A percentile compares a stretch with the other conserved stretches of the same genome.
phyloP scores from a whole-genome alignment of 2,113 vertebrate genomes.

The Colius striatus region DNA sequence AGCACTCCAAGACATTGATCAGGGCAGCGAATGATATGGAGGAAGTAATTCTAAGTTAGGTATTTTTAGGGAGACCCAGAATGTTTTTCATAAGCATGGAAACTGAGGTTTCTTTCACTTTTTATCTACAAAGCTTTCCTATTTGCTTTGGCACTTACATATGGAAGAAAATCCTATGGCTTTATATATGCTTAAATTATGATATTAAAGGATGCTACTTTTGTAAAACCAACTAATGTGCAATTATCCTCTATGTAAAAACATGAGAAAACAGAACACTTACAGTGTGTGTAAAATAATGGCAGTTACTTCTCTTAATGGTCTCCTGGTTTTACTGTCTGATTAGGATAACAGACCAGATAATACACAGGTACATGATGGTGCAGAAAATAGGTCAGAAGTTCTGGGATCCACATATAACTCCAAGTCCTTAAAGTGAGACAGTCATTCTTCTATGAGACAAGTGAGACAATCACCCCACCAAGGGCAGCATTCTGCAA shows the following conservation, averaged over 20 bases:
- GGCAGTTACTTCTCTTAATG: not conserved
- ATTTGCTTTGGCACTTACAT: not conserved
- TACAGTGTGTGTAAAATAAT: not conserved
- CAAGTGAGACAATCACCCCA: not conserved
- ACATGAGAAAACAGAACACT: not conserved
- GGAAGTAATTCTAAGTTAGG: not conserved
- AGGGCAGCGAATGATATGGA: not conserved
- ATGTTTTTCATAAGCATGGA: not conserved
- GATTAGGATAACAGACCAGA: not conserved
- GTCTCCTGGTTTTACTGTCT: not conserved
- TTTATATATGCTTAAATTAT: not conserved
- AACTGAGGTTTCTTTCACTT: not conserved
- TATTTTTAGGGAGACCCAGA: not conserved
- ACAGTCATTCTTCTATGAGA: not conserved
- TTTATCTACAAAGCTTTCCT: not conserved
- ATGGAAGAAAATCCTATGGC: not conserved
- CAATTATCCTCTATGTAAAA: not conserved
- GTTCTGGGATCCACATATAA: not conserved
- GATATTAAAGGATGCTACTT: not conserved
- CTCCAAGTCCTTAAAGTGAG: not conserved
- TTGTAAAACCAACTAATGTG: not conserved
- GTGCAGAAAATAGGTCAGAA: not conserved
- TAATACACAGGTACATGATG: too few relatives aligned
- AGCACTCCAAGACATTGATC: not conserved
- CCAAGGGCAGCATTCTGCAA: not conserved